Percentiles rank a stretch among this genome's conserved stretches.
Evolutionary conservation across 1,140 invertebrate genomes (phyloP).

Genomic region (Mylabris phalerata): DNA sequence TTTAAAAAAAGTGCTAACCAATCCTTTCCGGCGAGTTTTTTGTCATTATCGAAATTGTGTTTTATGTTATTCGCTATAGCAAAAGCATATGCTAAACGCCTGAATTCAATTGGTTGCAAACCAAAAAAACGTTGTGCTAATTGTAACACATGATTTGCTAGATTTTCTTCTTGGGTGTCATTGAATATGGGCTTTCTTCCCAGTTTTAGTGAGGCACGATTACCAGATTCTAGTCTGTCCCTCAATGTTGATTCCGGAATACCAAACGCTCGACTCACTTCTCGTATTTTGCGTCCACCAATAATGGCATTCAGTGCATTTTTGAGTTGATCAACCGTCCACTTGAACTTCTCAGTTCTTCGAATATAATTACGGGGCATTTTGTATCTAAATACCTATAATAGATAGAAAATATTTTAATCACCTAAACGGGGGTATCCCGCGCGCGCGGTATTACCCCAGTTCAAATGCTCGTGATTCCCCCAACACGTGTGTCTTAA

Average conservation of each 20-base stretch:
- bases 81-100: constrained; percentile 8
- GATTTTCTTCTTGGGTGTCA: background rate
- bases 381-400: background rate
- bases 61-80: constrained; percentile 7
- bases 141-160: constrained; percentile 1
- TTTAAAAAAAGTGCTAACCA: constrained; percentile 36
- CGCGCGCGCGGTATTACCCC: too few relatives aligned
- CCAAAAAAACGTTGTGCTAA: constrained; percentile 11
- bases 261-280: constrained; percentile 1
- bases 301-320: constrained; percentile 1
- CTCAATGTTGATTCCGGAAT: constrained; percentile 2
- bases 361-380: constrained; percentile 1
- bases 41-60: constrained; percentile 18
- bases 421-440: too few relatives aligned
- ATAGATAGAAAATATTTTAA: too few relatives aligned
- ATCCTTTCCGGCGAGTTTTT: constrained; percentile 28
- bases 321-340: background rate
- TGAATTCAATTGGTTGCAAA: background rate
- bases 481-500: too few relatives aligned
- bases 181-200: background rate
- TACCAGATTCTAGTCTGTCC: background rate
- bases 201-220: background rate
- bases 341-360: background rate
- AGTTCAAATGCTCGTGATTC: too few relatives aligned
- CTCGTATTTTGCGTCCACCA: background rate